These are phyloP conservation scores for Dyspetes luteomarginatus DNA, from an alignment of 2,888 invertebrate species.

Conservation along the genomic window DNA sequence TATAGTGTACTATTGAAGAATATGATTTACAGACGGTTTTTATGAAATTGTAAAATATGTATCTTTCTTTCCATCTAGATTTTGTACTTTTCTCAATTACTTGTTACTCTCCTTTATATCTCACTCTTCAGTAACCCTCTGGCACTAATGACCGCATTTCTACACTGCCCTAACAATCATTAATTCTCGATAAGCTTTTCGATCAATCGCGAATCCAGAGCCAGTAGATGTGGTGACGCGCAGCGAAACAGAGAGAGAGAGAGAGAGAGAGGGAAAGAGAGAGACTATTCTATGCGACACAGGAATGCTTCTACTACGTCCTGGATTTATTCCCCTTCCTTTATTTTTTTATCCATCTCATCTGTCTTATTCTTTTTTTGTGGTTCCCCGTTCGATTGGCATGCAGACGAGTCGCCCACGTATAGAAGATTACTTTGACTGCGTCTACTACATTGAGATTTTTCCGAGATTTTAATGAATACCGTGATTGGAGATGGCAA, in stretches of 20 bases:
- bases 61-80: neutral
- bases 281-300: conserved; percentile 10
- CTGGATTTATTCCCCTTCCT: conserved; percentile 5
- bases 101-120: neutral
- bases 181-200: conserved; percentile 11
- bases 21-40: neutral
- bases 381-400: conserved; percentile 4
- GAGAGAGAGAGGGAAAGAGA: neutral
- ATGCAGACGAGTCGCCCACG: conserved; percentile 1
- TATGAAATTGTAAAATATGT: neutral
- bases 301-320: conserved; percentile 6
- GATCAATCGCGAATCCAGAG: conserved; percentile 1
- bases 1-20: neutral
- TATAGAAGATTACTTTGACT: conserved; percentile 5
- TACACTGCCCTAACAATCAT: conserved; percentile 2
- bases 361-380: conserved; percentile 5
- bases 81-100: neutral
- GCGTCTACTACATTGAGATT: neutral
- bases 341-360: neutral
- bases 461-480: conserved; percentile 2
- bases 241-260: neutral
- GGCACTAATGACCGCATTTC: conserved; percentile 11
- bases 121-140: neutral
- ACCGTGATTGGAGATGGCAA: neutral
- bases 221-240: neutral